Base-by-base conservation (phyloP, 2,113 vertebrate species). In the Varanus komodoensis region DNA sequence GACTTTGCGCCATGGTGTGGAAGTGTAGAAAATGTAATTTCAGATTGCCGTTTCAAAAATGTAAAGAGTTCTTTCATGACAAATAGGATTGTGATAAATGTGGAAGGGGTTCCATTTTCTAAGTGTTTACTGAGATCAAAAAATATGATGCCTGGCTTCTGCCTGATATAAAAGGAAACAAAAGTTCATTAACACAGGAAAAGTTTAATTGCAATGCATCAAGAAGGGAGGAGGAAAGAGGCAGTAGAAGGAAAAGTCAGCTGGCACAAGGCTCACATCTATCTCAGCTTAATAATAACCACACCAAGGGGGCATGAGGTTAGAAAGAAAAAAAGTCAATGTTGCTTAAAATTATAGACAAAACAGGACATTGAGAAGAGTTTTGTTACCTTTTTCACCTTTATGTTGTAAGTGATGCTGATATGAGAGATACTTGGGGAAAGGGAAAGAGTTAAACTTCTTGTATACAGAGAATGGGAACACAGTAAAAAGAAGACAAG, bases 401-500 rank as follows among this genome's bases (percentile, higher is more conserved):
- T 67, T 83, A 4, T 19, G 21, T 69, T 71, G 14, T 71, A 23
- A 69, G 64, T 50, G 12, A 29, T 68, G 67, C n/a, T 32, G 54
- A 78, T 57, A 32, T 48, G 25, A 29, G 11, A 52, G 38, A n/a
- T 79, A 19, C 57, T 71, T 8, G 2, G 15, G 64, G 61, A 38
- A 91, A 92, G 15, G 15, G 8, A 61, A 54, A 6, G 54, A 2
- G 4, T 29, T 52, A 71, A 50, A 90, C 0, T 75, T 93, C 92
- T n/a, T 29, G 73, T 92, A 90, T 68, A 88, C 15, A 19, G 89
- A 92, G 12, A 84, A 0, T 2, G 21, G 29, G 9, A 21, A 0
- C 71, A 25, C 23, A 92, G 79, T 81, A 57, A 38, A 29, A 86
- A 74, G 84, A 93, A n/a, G 0, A 67, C 14, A 85, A 84, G 71